A percentile compares a stretch with the other conserved stretches of the same genome.
phyloP scores from a whole-genome alignment of 2,113 vertebrate species.

The Tichodroma muraria region DNA sequence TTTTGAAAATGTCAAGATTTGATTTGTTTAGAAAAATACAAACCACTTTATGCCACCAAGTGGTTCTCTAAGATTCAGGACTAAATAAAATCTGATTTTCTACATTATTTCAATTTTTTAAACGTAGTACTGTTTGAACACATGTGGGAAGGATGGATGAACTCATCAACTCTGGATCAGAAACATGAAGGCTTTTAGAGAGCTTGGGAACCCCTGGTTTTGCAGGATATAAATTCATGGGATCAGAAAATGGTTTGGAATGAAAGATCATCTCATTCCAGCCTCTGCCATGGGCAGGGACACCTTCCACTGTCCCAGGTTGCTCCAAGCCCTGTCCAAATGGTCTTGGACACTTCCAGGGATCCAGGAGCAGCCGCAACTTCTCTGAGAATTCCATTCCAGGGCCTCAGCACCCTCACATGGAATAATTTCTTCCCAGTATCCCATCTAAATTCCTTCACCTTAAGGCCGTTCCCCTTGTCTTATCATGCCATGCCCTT shows the following conservation, averaged over 20 bases:
- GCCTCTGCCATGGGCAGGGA: neutral
- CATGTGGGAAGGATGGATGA: neutral
- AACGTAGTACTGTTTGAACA: neutral
- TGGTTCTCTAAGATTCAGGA: neutral
- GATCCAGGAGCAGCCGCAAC: neutral
- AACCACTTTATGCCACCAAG: neutral
- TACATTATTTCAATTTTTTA: neutral
- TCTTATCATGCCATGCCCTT: neutral
- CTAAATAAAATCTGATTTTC: neutral
- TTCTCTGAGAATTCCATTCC: neutral
- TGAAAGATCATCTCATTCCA: neutral
- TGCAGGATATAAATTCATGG: neutral
- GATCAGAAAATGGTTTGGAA: neutral
- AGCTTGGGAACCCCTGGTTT: neutral
- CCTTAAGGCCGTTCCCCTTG: neutral
- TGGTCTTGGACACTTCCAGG: neutral
- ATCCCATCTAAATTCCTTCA: neutral
- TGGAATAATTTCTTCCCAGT: neutral
- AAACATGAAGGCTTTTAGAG: neutral
- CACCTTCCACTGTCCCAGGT: rapidly evolving
- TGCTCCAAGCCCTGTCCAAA: neutral
- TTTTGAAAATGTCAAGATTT: neutral
- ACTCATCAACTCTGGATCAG: rapidly evolving
- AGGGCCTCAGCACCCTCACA: rapidly evolving
- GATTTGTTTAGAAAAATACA: neutral